Evolutionary conservation across 1,140 invertebrate genomes (phyloP).

Genomic region (Geopemphigus sp.): DNA sequence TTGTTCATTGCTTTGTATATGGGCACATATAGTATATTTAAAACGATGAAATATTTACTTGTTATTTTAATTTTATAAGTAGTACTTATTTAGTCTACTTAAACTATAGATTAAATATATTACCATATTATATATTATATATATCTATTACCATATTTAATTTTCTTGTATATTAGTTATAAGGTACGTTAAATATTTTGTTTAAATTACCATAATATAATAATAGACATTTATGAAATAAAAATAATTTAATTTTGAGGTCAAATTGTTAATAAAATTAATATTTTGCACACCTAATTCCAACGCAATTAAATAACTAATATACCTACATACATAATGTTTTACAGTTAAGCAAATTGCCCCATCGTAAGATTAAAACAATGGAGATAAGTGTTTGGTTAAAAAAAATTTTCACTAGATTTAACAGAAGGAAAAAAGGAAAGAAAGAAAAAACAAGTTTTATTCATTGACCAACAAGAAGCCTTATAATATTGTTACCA

Average conservation of each 20-base stretch:
- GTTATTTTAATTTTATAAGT: no score
- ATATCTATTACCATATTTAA: no score
- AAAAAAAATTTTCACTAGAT: conserved; percentile 3
- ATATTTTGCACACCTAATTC: not conserved
- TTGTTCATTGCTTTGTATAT: no score
- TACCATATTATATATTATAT: no score
- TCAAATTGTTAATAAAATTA: not conserved
- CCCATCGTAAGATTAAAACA: conserved; percentile 17
- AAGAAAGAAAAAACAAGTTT: conserved; percentile 27
- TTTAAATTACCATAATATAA: no score
- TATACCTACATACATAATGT: not conserved
- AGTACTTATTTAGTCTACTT: no score
- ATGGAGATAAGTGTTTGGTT: conserved; percentile 7
- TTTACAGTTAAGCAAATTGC: conserved; percentile 6
- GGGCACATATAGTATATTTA: no score
- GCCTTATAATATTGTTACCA: conserved; percentile 47
- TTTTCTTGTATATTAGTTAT: no score
- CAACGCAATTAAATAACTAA: not conserved
- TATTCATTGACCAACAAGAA: conserved; percentile 47
- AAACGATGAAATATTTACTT: no score
- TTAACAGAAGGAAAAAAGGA: conserved; percentile 6
- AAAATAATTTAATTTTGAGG: not conserved
- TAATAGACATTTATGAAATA: not conserved
- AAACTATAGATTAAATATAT: no score
- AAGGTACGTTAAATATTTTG: no score